Evolutionary conservation across 2,113 vertebrate species (phyloP).

Genomic region (Picathartes gymnocephalus): DNA sequence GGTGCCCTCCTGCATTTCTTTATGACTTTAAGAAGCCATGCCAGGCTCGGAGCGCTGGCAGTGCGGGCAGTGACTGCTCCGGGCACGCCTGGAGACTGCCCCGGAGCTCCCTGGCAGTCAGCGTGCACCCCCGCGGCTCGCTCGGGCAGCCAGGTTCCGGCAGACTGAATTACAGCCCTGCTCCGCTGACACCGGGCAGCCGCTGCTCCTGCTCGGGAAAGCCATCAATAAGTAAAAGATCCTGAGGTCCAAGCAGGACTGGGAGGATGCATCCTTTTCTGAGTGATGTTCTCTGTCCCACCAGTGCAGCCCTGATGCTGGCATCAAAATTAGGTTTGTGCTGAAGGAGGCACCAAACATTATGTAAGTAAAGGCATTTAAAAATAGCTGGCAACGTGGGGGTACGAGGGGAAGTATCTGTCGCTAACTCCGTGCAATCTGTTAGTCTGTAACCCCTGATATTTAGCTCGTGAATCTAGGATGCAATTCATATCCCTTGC

Average conservation of each 20-base stretch:
- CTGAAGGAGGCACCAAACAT: background rate
- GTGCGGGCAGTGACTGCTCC: too few relatives aligned
- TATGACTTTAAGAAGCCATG: background rate
- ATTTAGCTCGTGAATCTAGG: background rate
- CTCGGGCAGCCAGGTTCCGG: background rate
- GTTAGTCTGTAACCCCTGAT: background rate
- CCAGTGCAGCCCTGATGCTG: background rate
- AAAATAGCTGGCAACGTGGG: background rate
- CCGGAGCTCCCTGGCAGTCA: too few relatives aligned
- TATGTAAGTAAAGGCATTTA: conserved; percentile 15
- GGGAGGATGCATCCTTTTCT: background rate
- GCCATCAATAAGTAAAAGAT: conserved; percentile 84
- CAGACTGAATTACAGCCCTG: conserved; percentile 73
- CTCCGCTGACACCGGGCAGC: conserved; percentile 75
- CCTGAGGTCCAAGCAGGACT: conserved; percentile 41
- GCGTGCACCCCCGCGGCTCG: too few relatives aligned
- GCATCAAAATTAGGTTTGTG: background rate
- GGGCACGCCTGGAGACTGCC: too few relatives aligned
- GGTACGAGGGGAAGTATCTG: background rate
- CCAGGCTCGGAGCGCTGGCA: too few relatives aligned
- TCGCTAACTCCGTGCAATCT: background rate
- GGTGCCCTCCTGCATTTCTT: background rate
- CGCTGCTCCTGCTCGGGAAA: conserved; percentile 68
- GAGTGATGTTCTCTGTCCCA: background rate
- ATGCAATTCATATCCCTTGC: background rate